phyloP scores from a whole-genome alignment of 2,888 invertebrate genomes.

The Himalopsyche anomala region DNA sequence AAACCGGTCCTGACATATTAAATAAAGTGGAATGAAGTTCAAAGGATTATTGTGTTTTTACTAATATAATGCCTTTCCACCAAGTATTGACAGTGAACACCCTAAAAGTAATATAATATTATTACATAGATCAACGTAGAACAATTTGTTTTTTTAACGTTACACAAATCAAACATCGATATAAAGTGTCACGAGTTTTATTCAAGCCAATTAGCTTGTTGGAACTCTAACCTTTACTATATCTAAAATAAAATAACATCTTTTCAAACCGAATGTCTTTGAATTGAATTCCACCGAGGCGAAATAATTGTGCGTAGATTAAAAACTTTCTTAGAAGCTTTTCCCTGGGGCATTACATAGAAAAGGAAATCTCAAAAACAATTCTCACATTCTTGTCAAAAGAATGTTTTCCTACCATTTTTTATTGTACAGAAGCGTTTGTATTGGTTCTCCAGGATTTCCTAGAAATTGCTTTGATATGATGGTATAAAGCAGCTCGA shows the following conservation, averaged over 20 bases:
- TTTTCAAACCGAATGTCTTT: neutral
- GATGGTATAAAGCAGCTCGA: neutral
- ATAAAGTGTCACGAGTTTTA: too few species aligned
- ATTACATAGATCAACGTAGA: too few species aligned
- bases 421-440: neutral
- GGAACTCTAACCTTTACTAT: neutral
- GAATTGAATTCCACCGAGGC: neutral
- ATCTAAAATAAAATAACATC: neutral
- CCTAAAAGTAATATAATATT: too few species aligned
- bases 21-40: too few species aligned
- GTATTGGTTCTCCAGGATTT: neutral
- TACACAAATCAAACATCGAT: too few species aligned
- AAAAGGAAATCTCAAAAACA: neutral
- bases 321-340: neutral
- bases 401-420: neutral
- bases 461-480: neutral
- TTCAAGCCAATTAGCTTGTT: neutral
- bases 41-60: too few species aligned
- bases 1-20: too few species aligned
- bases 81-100: too few species aligned
- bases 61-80: too few species aligned
- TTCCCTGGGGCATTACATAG: neutral
- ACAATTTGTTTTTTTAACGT: too few species aligned
- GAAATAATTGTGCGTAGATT: neutral
- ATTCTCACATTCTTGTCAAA: constrained; percentile 15